Evolutionary conservation across 2,113 vertebrate genomes (phyloP).

Genomic region (Abramis brama): DNA sequence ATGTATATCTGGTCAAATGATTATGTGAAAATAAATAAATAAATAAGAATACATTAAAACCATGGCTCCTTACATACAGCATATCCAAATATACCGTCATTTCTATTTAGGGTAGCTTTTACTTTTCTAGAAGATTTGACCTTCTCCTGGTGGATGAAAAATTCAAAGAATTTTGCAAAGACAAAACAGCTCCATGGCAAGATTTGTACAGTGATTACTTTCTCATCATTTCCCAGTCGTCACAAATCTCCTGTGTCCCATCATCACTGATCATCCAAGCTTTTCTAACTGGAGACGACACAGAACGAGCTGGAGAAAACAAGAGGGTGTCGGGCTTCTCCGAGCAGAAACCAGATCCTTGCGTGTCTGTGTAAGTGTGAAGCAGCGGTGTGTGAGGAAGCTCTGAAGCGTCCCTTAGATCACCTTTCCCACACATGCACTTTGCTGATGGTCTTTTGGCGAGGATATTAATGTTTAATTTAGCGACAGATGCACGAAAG

Average conservation of each 20-base stretch:
- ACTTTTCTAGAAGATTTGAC: background rate
- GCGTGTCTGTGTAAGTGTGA: background rate
- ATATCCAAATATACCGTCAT: background rate
- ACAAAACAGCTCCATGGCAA: background rate
- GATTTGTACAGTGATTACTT: background rate
- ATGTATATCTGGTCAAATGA: too few species aligned
- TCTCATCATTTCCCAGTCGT: background rate
- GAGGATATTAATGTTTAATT: background rate
- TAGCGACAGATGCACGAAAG: background rate
- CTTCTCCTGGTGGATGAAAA: background rate
- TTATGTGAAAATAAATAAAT: too few species aligned
- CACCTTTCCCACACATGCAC: conserved; percentile 19
- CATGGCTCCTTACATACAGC: background rate
- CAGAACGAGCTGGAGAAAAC: too few species aligned
- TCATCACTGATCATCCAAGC: too few species aligned
- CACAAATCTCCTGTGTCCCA: too few species aligned
- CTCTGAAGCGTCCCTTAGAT: conserved; percentile 20
- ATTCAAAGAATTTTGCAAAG: background rate
- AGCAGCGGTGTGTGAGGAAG: background rate
- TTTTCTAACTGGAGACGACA: too few species aligned
- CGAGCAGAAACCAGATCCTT: too few species aligned
- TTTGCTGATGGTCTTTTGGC: background rate
- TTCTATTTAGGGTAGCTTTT: background rate
- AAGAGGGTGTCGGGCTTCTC: too few species aligned
- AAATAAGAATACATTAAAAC: too few species aligned